Percentiles rank a stretch among this genome's conserved stretches.
Evolutionary conservation across 2,113 vertebrate species (phyloP).

Genomic region (Symphodus melops): DNA sequence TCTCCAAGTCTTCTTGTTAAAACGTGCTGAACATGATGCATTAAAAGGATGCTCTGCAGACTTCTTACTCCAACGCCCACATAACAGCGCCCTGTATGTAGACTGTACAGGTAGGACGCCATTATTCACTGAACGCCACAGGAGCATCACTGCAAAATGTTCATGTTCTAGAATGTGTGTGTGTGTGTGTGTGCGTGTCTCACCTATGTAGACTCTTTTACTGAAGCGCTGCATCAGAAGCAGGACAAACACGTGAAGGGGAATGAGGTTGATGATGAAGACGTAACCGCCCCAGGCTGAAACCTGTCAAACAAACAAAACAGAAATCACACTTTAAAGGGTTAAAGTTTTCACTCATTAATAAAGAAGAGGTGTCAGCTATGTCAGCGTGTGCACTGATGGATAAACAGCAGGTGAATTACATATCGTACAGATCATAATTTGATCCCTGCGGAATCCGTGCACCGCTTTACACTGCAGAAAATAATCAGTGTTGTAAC

Average conservation of each 20-base stretch:
- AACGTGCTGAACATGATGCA: too few relatives aligned
- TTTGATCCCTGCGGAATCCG: slow-evolving; percentile 16
- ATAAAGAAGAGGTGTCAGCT: background rate
- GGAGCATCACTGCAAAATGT: slow-evolving; percentile 2
- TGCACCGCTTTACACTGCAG: slow-evolving; percentile 8
- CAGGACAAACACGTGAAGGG: slow-evolving; percentile 95
- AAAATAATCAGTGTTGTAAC: slow-evolving; percentile 40
- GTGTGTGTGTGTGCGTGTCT: slow-evolving; percentile 66
- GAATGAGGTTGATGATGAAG: slow-evolving; percentile 99
- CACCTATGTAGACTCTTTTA: slow-evolving; percentile 95
- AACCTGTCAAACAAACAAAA: slow-evolving; percentile 79
- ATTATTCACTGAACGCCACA: slow-evolving; percentile 18
- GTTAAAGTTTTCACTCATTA: background rate
- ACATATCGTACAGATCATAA: slow-evolving; percentile 6
- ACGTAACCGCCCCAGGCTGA: slow-evolving; percentile 98
- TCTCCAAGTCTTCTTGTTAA: too few relatives aligned
- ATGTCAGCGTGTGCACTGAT: background rate
- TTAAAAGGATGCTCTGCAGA: too few relatives aligned
- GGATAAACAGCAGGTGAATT: background rate
- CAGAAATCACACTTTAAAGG: background rate
- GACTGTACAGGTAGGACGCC: too few relatives aligned
- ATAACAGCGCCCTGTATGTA: too few relatives aligned
- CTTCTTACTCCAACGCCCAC: too few relatives aligned
- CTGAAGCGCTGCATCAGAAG: slow-evolving; percentile 97
- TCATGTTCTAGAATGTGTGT: slow-evolving; percentile 19